Conservation (phyloP, 2,797 vertebrate species). For the Percopsis omiscomaycus region DNA sequence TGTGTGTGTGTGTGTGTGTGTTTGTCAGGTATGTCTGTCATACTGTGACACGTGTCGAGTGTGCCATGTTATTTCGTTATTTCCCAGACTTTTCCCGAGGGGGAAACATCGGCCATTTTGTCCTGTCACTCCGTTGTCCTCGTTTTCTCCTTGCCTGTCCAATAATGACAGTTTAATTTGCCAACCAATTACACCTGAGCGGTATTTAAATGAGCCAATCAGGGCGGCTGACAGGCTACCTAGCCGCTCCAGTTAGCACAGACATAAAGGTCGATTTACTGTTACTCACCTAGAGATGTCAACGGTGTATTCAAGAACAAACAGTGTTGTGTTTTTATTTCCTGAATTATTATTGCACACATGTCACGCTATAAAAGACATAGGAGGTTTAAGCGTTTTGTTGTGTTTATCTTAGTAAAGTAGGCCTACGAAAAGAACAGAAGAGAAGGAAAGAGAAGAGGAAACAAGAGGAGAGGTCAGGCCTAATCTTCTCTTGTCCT, state of each 20-base stretch:
- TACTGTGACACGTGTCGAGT: not conserved
- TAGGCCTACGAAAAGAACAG: slow-evolving; percentile 22
- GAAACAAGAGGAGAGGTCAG: slow-evolving; percentile 27
- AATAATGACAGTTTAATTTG: slow-evolving; percentile 88
- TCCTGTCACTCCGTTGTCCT: slow-evolving; percentile 73
- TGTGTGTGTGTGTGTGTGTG: slow-evolving; percentile 19
- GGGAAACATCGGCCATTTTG: slow-evolving; percentile 65
- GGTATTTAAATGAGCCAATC: slow-evolving; percentile 88
- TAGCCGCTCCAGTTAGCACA: slow-evolving; percentile 68
- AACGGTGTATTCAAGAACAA: not conserved
- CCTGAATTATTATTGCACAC: slow-evolving; percentile 50
- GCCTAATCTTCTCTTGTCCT: slow-evolving; percentile 70
- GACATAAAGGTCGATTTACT: slow-evolving; percentile 64
- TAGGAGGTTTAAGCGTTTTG: not conserved
- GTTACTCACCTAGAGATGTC: slow-evolving; percentile 34
- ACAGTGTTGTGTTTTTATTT: no score
- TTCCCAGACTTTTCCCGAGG: slow-evolving; percentile 58
- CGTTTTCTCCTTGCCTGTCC: slow-evolving; percentile 70
- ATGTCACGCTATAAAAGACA: slow-evolving; percentile 24
- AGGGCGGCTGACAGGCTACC: slow-evolving; percentile 81
- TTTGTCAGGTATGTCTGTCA: not conserved
- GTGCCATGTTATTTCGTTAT: slow-evolving; percentile 37
- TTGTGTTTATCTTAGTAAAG: not conserved
- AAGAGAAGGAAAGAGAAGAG: slow-evolving; percentile 22
- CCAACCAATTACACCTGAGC: slow-evolving; percentile 85